Conservation (phyloP, 2,888 invertebrate species). For the Lithosia quadra region DNA sequence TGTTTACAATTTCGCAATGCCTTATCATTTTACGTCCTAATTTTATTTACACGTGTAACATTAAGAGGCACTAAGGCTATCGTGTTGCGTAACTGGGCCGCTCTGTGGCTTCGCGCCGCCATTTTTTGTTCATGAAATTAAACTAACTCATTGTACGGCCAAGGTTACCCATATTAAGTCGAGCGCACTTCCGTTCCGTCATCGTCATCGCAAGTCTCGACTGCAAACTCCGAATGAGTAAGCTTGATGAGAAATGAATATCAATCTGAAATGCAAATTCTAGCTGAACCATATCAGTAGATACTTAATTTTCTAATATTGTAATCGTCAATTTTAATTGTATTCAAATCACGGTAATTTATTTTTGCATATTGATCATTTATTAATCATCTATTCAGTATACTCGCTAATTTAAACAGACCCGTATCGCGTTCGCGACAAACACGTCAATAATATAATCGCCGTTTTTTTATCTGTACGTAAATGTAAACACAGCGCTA, state of each 20-base stretch:
- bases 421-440: constrained; percentile 42
- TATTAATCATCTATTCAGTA: constrained; percentile 14
- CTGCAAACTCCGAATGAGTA: constrained; percentile 38
- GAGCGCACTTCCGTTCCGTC: constrained; percentile 70
- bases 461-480: constrained; percentile 67
- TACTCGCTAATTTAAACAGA: constrained; percentile 26
- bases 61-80: constrained; percentile 42
- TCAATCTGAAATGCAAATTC: constrained; percentile 38
- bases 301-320: neutral
- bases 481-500: constrained; percentile 77
- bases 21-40: constrained; percentile 54
- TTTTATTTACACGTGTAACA: constrained; percentile 53
- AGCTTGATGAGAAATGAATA: constrained; percentile 27
- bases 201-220: constrained; percentile 36
- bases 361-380: neutral
- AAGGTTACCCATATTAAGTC: constrained; percentile 82
- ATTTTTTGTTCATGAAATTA: constrained; percentile 58
- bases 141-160: constrained; percentile 71
- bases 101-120: constrained; percentile 52
- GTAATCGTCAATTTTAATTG: neutral
- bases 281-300: neutral
- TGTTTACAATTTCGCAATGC: constrained; percentile 40
- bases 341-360: neutral
- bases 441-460: constrained; percentile 56
- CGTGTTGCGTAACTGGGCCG: constrained; percentile 66